Evolutionary conservation across 2,888 invertebrate genomes (phyloP).

Genomic region (Eupeodes luniger): DNA sequence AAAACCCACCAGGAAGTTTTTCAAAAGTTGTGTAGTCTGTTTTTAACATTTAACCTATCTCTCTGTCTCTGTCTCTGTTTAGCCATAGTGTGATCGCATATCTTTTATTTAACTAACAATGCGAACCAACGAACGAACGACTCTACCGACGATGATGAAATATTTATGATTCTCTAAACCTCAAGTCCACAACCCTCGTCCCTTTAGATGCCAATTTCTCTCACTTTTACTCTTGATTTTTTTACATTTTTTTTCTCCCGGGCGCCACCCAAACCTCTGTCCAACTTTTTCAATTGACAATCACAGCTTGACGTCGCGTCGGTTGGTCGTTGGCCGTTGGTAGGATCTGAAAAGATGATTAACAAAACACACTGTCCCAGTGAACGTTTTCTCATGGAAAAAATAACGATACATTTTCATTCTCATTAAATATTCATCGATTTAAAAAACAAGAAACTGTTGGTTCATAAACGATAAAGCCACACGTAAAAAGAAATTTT

Average conservation of each 20-base stretch:
- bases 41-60: constrained; percentile 17
- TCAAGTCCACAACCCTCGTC: constrained; percentile 6
- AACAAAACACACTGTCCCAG: constrained; percentile 55
- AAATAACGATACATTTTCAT: constrained; percentile 59
- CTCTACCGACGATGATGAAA: constrained; percentile 9
- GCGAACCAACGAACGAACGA: background rate
- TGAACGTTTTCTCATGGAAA: constrained; percentile 47
- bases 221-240: constrained; percentile 57
- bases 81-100: background rate
- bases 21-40: constrained; percentile 24
- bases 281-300: constrained; percentile 39
- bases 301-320: constrained; percentile 42
- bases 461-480: constrained; percentile 16
- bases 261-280: background rate
- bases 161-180: constrained; percentile 4
- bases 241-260: background rate
- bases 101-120: constrained; percentile 38
- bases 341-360: constrained; percentile 29
- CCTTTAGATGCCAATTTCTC: constrained; percentile 27
- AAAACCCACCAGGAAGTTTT: constrained; percentile 53
- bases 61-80: background rate
- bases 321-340: background rate
- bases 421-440: constrained; percentile 78
- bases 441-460: constrained; percentile 57
- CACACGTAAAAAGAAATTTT: background rate